Percentiles rank a stretch among this genome's conserved stretches.
These are phyloP conservation scores for Condylura cristata DNA, from an alignment of 2,113 vertebrate genomes.

Conservation along the genomic window DNA sequence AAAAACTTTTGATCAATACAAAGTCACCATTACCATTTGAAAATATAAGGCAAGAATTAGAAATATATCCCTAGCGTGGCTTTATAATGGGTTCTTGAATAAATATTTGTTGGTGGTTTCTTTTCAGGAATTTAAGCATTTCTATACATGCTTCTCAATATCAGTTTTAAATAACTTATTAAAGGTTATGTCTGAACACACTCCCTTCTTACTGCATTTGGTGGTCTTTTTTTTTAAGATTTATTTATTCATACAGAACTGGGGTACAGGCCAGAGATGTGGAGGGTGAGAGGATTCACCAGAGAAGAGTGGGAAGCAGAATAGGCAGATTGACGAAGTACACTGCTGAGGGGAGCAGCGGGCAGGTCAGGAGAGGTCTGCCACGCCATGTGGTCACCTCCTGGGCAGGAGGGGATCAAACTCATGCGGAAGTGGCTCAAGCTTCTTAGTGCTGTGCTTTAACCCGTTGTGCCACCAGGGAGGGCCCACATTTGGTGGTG, in stretches of 20 bases:
- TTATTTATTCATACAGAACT: too few species aligned
- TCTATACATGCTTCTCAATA: background rate
- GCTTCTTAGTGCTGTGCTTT: too few species aligned
- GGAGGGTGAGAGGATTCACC: too few species aligned
- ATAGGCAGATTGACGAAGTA: too few species aligned
- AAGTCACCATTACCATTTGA: background rate
- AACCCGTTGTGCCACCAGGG: too few species aligned
- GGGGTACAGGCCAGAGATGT: too few species aligned
- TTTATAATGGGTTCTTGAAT: background rate
- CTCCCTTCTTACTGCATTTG: background rate
- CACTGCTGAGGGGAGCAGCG: too few species aligned
- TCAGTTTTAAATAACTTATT: conserved; percentile 42
- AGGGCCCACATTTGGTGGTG: background rate
- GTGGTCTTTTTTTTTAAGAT: conserved; percentile 26
- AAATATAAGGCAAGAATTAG: conserved; percentile 18
- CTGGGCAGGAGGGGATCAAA: too few species aligned
- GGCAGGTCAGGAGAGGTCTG: too few species aligned
- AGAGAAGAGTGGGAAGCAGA: too few species aligned
- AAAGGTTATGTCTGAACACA: conserved; percentile 15
- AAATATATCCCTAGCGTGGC: background rate
- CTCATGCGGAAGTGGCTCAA: too few species aligned
- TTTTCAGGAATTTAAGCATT: background rate
- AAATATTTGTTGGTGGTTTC: background rate
- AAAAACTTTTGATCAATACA: background rate
- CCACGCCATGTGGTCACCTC: too few species aligned